Conservation (phyloP, 2,797 vertebrate genomes). For the Halcyon smyrnensis region DNA sequence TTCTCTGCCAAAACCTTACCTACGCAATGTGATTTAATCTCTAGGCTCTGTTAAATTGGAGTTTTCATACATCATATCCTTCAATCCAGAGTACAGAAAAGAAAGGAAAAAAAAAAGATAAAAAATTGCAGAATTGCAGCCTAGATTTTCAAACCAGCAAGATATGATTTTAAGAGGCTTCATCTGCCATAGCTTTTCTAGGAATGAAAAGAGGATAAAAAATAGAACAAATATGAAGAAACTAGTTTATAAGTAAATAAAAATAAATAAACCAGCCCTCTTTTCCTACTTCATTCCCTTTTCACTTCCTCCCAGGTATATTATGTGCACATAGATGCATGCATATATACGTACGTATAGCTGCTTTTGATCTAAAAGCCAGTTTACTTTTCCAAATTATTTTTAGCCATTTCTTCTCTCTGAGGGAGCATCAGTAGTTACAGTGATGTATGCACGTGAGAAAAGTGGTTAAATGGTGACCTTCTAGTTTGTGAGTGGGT, state of each 20-base stretch:
- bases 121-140: background rate
- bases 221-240: background rate
- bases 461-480: background rate
- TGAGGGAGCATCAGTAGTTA: background rate
- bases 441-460: fast-evolving
- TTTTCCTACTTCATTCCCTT: background rate
- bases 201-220: background rate
- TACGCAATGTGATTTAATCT: conserved; percentile 19
- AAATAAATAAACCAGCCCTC: background rate
- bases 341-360: background rate
- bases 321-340: background rate
- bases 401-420: background rate
- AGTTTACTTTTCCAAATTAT: background rate
- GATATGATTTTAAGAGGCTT: conserved; percentile 6
- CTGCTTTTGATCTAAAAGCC: background rate
- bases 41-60: conserved; percentile 2
- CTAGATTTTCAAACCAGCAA: conserved; percentile 30
- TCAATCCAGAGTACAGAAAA: background rate
- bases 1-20: conserved; percentile 59
- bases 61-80: background rate
- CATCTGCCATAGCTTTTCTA: background rate
- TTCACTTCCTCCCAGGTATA: background rate
- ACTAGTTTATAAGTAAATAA: conserved; percentile 12
- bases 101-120: background rate
- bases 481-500: background rate